Conservation (phyloP, 2,797 vertebrate genomes). For the Lates japonicus region DNA sequence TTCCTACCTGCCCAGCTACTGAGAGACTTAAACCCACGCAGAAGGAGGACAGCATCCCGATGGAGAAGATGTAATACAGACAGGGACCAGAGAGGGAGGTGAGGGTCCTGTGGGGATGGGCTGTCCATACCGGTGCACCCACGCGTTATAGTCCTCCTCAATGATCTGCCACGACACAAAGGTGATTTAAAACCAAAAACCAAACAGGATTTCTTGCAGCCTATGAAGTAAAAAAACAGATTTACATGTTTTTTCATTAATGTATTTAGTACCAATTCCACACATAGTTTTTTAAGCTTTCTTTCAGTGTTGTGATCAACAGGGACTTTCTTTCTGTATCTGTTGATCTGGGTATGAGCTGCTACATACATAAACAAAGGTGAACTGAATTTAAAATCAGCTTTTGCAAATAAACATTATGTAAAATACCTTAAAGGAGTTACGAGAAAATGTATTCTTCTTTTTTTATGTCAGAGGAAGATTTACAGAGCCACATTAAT, state of each 20-base stretch:
- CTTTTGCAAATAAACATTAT: no score
- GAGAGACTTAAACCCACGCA: slow-evolving; percentile 89
- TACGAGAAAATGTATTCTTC: not conserved
- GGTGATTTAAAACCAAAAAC: not conserved
- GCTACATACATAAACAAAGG: no score
- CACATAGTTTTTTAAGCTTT: no score
- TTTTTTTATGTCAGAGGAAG: not conserved
- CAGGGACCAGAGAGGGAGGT: slow-evolving; percentile 93
- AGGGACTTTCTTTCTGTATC: no score
- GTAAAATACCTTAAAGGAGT: no score
- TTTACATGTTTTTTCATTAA: no score
- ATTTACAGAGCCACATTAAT: not conserved
- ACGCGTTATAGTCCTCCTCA: slow-evolving; percentile 91
- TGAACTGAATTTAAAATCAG: no score
- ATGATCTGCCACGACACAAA: slow-evolving; percentile 86
- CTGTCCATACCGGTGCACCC: slow-evolving; percentile 86
- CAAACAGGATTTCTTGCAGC: not conserved
- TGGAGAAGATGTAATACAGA: slow-evolving; percentile 96
- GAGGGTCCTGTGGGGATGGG: slow-evolving; percentile 85
- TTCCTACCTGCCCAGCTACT: slow-evolving; percentile 92
- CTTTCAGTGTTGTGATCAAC: no score
- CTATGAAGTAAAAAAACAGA: not conserved
- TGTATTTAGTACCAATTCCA: no score
- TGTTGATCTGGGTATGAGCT: no score
- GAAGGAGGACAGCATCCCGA: slow-evolving; percentile 93